These are phyloP conservation scores for Rhamphomyia laevipes DNA, from an alignment of 2,888 invertebrate species.

Conservation along the genomic window DNA sequence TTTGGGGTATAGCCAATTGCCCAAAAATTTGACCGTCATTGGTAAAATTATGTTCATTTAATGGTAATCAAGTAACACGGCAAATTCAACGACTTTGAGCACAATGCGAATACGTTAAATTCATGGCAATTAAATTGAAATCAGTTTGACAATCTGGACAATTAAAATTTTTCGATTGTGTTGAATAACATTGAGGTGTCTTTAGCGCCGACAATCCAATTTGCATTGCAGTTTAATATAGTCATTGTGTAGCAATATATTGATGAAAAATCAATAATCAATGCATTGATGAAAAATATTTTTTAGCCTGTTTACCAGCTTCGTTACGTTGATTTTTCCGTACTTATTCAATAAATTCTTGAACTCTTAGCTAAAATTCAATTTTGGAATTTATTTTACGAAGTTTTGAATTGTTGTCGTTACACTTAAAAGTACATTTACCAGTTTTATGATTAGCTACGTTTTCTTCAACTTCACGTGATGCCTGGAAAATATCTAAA, in stretches of 20 bases:
- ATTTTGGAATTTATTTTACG: slow-evolving; percentile 88
- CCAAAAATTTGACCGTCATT: slow-evolving; percentile 95
- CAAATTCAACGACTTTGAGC: slow-evolving; percentile 93
- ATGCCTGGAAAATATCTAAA: slow-evolving; percentile 79
- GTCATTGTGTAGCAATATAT: slow-evolving; percentile 71
- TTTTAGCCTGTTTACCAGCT: slow-evolving; percentile 89
- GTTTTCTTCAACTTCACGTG: slow-evolving; percentile 78
- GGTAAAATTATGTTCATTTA: slow-evolving; percentile 98
- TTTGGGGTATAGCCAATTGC: slow-evolving; percentile 78
- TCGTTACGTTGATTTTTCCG: slow-evolving; percentile 74
- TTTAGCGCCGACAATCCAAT: slow-evolving; percentile 92
- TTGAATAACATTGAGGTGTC: slow-evolving; percentile 76
- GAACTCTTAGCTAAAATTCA: slow-evolving; percentile 73
- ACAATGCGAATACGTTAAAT: slow-evolving; percentile 90
- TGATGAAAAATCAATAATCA: slow-evolving; percentile 88
- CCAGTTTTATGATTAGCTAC: slow-evolving; percentile 68
- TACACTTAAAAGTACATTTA: slow-evolving; percentile 90
- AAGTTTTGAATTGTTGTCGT: slow-evolving; percentile 90
- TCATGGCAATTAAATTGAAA: slow-evolving; percentile 71
- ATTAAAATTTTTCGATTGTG: slow-evolving; percentile 60
- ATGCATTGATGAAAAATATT: slow-evolving; percentile 82
- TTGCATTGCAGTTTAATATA: slow-evolving; percentile 83
- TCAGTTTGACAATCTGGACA: slow-evolving; percentile 90
- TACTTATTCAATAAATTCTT: slow-evolving; percentile 95
- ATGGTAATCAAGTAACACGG: slow-evolving; percentile 72